Evolutionary conservation across 2,113 vertebrate genomes (phyloP), one percentile per base, ranked within the genome.

Genomic region (Cynopterus brachyotis): DNA sequence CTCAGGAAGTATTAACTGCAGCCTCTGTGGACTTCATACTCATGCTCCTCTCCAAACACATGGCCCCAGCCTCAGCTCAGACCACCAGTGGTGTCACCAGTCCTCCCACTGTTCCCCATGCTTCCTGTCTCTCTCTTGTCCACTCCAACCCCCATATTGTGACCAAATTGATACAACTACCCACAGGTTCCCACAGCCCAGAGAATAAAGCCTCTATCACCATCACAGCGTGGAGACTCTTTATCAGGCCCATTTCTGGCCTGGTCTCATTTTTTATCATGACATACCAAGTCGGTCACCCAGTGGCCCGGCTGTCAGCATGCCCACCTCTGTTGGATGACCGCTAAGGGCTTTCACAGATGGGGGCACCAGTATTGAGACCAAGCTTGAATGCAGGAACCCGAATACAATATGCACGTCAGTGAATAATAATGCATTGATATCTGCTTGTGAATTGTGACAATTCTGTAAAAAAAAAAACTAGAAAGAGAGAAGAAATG

Each of bases 321-420:
- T 79, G 26, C 26, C 26, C n/a, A 7, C 16, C 12, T 79, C 22
- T 59, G 76, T 57, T 57, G 80, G 32, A 57, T 37, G 50, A 57
- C 37, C 9, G 0, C 19, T 53, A 15, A 78, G 20, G 50, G 32
- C 75, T 78, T 53, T n/a, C 22, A 78, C 75, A 78, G n/a, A n/a
- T 37, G 35, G 50, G 26, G 75, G n/a, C 0, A 0, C 50, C 20
- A 57, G 53, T 53, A 57, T 12, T 15, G 50, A 78, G 32, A 55
- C 20, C 30, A 26, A 55, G 50, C 20, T 32, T 55, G 50, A 24
- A 15, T 37, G 50, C 22, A 99, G 53, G 53, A 40, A 57, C 53
- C 76, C 24, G 20, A 57, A 79, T 57, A 79, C 55, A 79, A 57
- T 37, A 55, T 55, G 55, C 11, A 37, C 32, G 57, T 37, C 15